phyloP scores from a whole-genome alignment of 2,113 vertebrate species.

The Lethenteron camtschaticum region DNA sequence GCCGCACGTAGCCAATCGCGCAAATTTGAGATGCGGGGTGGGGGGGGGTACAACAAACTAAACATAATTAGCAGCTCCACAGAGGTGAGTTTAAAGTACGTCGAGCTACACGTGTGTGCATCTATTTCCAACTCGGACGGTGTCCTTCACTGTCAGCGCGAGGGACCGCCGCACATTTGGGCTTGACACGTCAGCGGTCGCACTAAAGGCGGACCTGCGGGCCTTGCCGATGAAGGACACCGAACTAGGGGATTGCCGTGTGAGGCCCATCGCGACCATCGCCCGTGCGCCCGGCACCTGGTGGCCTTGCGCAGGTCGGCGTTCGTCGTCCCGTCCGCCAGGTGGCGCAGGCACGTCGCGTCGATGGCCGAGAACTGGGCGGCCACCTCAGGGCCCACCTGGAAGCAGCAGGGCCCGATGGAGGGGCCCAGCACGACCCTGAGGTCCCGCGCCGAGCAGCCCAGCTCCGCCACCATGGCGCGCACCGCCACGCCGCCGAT shows the following conservation, averaged over 20 bases:
- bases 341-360: conserved; percentile 35
- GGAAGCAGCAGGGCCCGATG: conserved; percentile 65
- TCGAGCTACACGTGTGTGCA: no score
- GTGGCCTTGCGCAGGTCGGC: conserved; percentile 58
- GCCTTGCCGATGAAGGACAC: not conserved
- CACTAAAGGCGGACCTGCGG: no score
- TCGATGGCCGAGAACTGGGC: conserved; percentile 34
- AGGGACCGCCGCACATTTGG: no score
- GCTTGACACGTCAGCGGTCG: no score
- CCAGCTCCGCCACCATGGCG: conserved; percentile 46
- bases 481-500: conserved; percentile 54
- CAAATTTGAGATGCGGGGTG: no score
- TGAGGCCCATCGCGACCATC: not conserved
- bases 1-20: no score
- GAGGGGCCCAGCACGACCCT: conserved; percentile 51
- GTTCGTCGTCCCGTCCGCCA: conserved; percentile 26
- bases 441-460: conserved; percentile 32
- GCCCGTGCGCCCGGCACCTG: conserved; percentile 27
- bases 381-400: conserved; percentile 31
- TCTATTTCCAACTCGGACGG: no score
- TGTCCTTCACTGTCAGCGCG: no score
- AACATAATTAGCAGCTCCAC: no score
- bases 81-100: no score
- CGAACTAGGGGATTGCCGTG: not conserved
- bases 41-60: no score